Evolutionary conservation across 2,797 vertebrate species (phyloP), one percentile per base, ranked within the genome.

Genomic region (Leucoraja ocellata): DNA sequence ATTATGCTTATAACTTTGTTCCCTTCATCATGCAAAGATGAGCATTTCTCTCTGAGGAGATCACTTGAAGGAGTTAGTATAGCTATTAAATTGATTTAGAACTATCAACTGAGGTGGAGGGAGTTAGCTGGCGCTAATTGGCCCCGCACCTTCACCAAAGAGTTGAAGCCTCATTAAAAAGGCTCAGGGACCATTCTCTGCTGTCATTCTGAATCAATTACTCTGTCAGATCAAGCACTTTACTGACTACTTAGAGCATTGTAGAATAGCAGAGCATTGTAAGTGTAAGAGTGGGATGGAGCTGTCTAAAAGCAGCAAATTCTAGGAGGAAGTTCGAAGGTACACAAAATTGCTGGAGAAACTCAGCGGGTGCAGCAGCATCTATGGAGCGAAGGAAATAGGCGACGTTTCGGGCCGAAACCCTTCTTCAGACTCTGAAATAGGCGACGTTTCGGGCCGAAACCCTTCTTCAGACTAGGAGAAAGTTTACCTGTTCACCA

Each of bases 201-300:
- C 61, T 68, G 61, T 88, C 84, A 68, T 88, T 88, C 61, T 68
- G 36, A 88, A 68, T 88, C 58, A 88, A 88, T 88, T 68, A 88
- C n/a, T 63, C 63, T 36, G 63, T 68, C 84, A 32, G 61, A 88
- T 32, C 14, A 68, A 23, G 84, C 39, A 68, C n/a, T 68, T 68
- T 68, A 88, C 61, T 36, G 84, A 88, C n/a, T 68, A 68, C 63
- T 63, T 86, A 63, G 83, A 63, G 14, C 54, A 88, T 32, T 68
- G n/a, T 16, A 88, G 18, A 68, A 63, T 88, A 16, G 63, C 63
- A 88, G 84, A 88, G 84, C 61, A 21, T 32, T 16, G 16, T 68
- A 65, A 88, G 21, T 36, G 25, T 23, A 63, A 23, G n/a, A 21
- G 14, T 2, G 36, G 28, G 61, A 88, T 36, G 84, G 32, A 88